Evolutionary conservation across 2,888 invertebrate species (phyloP).

Genomic region (Drosophila nr. fundita): DNA sequence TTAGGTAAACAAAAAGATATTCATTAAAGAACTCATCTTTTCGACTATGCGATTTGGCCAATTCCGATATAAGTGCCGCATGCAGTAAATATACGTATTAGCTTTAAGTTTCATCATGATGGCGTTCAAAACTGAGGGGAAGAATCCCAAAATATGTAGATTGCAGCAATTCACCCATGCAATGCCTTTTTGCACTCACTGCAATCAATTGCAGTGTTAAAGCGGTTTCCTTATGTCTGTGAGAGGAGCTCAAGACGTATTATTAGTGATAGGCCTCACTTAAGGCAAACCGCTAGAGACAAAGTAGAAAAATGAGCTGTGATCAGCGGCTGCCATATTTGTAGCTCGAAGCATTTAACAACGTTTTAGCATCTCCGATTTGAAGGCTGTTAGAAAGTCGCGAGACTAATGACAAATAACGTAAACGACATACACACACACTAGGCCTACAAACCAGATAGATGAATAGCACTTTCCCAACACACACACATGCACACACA

Average conservation of each 20-base stretch:
- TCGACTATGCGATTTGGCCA: background rate
- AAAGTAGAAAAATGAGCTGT: slow-evolving; percentile 4
- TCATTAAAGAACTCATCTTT: background rate
- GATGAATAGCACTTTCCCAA: slow-evolving; percentile 58
- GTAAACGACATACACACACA: slow-evolving; percentile 47
- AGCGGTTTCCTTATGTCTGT: background rate
- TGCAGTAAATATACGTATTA: background rate
- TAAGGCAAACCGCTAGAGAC: background rate
- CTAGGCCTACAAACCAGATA: slow-evolving; percentile 46
- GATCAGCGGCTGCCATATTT: slow-evolving; percentile 19
- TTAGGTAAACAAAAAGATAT: background rate
- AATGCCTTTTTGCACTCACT: background rate
- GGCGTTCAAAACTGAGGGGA: background rate
- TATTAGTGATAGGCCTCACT: slow-evolving; percentile 8
- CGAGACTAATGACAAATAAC: slow-evolving; percentile 67
- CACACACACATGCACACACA: slow-evolving; percentile 3
- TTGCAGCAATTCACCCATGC: background rate
- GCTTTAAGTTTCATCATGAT: background rate
- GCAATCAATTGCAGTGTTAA: background rate
- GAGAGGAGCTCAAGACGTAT: slow-evolving; percentile 11
- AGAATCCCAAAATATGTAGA: background rate
- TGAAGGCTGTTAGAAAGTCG: slow-evolving; percentile 70
- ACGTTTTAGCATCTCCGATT: slow-evolving; percentile 27
- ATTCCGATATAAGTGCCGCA: background rate
- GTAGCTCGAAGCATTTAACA: slow-evolving; percentile 45